Base-by-base conservation (phyloP, 2,113 vertebrate genomes). In the Xenopus laevis region DNA sequence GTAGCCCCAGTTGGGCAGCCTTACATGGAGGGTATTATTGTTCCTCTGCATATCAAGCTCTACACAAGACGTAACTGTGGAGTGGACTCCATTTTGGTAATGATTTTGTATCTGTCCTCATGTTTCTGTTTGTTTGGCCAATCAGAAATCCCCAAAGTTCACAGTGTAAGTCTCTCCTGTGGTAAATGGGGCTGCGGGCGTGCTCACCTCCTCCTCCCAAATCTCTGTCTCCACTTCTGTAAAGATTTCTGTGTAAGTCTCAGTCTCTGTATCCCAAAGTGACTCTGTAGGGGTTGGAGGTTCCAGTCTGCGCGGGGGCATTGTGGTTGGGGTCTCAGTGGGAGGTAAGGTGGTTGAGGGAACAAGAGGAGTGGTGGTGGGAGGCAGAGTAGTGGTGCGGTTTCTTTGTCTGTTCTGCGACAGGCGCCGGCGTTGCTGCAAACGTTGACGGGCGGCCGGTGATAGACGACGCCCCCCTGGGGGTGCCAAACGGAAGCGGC, bases 401-500 rank as follows among this genome's bases (percentile, higher is more conserved):
- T 87, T 89, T 71, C 85, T 87, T 74, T 87, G 79, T 63, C 85
- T 81, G 8, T 88, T 85, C 0, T 85, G 44, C 72, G 44, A 7
- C n/a, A 30, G 64, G 20, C 82, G 80, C 17, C 82, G 79, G 17
- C 86, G 87, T 4, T 89, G 50, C 77, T 73, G 86, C 65, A 87
- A 81, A 0, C 85, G 83, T 2, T 78, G 83, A 47, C 46, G 46
- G 2, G 46, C 46, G 1, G 46, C 9, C 3, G 84, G 87, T 5
- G 85, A 79, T 20, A 76, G 46, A 10, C 33, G 55, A 2, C 73
- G 73, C 4, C 73, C 73, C 0, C 27, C 86, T 0, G 79, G 71
- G 59, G 82, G 86, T 3, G 93, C 79, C 6, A 86, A 84, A 7
- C 87, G 85, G 57, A 98, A 93, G 0, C 95, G 95, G 60, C 90